Evolutionary conservation across 2,888 invertebrate species (phyloP), one percentile per base, ranked within the genome.

Genomic region (Erebia ligea): DNA sequence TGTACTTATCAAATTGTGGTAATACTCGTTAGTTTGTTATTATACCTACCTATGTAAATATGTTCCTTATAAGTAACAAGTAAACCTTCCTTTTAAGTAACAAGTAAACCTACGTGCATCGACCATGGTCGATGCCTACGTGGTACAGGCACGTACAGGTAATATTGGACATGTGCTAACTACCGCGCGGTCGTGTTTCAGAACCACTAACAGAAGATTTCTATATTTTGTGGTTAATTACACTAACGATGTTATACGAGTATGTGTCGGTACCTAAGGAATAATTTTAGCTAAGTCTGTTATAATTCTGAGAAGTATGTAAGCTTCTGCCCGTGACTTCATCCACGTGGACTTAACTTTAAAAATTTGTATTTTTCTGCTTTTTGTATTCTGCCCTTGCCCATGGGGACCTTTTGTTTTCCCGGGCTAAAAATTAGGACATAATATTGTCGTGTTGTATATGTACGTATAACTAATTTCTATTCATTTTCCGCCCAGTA

Each of bases 1-100:
- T 56, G 56, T 34, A 8, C 57, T 34, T 34, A 34, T 57, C 57
- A 25, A 57, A 57, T 21, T 57, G 57, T 57, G 57, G 57, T 15
- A 25, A 25, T 25, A 42, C 42, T 42, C 10, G 45, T 45, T 34
- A 57, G 54, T 56, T 57, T 34, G 34, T 15, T 34, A 17, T 19
- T 17, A 48, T 48, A 48, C 19, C 19, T 19, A 56, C 56, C 19
- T 19, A 56, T 21, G 21, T 56, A 21, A 56, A 56, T 48, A n/a
- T 34, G 25, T 34, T 34, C n/a, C 40, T 25, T 58, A 10, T 17
- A 17, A 8, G n/a, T 54, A 54, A 48, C 10, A 42, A 10, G 10
- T 54, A 11, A 25, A 34, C 3, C 34, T 58, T 40, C 40, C 40
- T 25, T 58, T 19, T 17, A 17, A 8, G n/a, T 54, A 54, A 48